Percentiles rank a stretch among this genome's conserved stretches.
Conservation (phyloP, 2,797 vertebrate genomes). For the Dromococcyx pavoninus region DNA sequence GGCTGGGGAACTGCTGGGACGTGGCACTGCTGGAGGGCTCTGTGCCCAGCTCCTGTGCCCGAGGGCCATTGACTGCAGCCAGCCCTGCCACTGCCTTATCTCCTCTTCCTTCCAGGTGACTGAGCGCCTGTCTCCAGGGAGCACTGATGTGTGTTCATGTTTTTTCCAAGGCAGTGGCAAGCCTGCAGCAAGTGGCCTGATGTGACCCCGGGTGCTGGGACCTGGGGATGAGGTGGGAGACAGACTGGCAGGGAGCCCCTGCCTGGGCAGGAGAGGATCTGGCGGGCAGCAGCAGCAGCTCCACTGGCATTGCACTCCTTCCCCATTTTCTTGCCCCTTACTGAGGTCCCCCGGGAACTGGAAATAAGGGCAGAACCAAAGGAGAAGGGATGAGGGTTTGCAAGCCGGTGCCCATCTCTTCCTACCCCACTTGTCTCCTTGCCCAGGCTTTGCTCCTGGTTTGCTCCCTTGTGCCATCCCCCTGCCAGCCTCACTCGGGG, state of each 20-base stretch:
- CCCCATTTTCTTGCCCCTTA: background rate
- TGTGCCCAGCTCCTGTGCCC: fast-evolving
- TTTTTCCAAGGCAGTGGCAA: background rate
- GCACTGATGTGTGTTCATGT: background rate
- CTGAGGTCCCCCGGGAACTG: background rate
- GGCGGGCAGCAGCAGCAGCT: background rate
- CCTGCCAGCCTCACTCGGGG: background rate
- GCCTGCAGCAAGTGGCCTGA: background rate
- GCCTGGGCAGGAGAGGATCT: background rate
- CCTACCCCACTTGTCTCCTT: fast-evolving
- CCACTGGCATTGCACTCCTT: background rate
- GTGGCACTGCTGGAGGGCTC: fast-evolving
- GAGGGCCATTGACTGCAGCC: fast-evolving
- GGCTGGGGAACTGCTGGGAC: background rate
- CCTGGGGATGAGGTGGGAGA: background rate
- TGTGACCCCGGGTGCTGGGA: background rate
- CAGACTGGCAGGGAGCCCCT: background rate
- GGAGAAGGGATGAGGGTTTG: background rate
- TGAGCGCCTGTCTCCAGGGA: background rate
- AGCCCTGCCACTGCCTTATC: fast-evolving
- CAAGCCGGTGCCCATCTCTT: background rate
- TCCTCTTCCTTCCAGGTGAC: slow-evolving; percentile 11
- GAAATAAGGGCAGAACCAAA: background rate
- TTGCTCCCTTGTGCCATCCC: background rate
- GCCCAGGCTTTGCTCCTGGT: background rate